These are phyloP conservation scores for Cyphomyrus plagiostoma DNA, from an alignment of 2,113 vertebrate genomes.

Conservation along the genomic window DNA sequence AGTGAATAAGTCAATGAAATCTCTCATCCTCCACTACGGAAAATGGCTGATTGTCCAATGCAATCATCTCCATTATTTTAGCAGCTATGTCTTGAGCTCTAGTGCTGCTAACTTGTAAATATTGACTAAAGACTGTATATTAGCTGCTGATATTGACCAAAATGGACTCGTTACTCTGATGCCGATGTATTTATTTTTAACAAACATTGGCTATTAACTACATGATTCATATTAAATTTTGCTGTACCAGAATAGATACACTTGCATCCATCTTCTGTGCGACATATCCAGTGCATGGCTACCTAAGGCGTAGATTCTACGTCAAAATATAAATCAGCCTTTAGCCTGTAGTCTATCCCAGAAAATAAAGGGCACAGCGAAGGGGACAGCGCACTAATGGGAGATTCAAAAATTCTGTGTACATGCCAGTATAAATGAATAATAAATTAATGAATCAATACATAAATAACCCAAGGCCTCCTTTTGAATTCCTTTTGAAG, in stretches of 20 bases:
- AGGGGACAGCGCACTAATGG: neutral
- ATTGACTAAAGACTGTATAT: neutral
- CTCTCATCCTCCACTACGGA: neutral
- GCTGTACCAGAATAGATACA: neutral
- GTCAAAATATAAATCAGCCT: neutral
- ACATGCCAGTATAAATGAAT: conserved; percentile 1
- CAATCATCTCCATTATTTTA: neutral
- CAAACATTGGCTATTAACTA: neutral
- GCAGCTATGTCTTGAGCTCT: neutral
- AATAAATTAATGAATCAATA: neutral
- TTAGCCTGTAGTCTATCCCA: neutral
- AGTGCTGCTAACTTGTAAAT: neutral
- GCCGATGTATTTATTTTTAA: neutral
- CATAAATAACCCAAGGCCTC: neutral
- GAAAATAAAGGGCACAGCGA: neutral
- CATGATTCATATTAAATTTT: neutral
- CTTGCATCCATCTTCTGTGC: neutral
- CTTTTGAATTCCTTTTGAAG: neutral
- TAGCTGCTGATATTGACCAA: neutral
- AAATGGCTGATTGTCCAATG: neutral
- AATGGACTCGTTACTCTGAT: neutral
- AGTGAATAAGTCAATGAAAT: neutral
- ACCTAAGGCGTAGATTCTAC: neutral
- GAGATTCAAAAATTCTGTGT: neutral
- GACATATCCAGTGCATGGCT: neutral